Evolutionary conservation across 2,113 vertebrate genomes (phyloP), one percentile per base, ranked within the genome.

Genomic region (Sinosuthora webbiana): DNA sequence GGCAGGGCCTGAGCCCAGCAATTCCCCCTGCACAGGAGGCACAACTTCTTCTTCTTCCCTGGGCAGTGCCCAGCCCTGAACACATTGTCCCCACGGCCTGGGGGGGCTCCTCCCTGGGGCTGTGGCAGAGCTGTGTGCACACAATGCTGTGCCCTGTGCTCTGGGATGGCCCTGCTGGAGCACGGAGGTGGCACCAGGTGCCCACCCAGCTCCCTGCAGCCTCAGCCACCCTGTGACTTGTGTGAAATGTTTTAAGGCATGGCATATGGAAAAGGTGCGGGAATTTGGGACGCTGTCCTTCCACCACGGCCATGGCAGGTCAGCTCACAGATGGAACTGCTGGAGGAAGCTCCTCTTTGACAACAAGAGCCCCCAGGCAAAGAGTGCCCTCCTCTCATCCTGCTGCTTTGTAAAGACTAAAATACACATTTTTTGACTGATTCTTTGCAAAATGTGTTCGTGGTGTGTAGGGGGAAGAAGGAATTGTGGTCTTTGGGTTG

Each of bases 211-310:
- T 37, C n/a, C 42, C 47, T 10, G 0, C 73, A 52, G 59, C 59
- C 47, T 42, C 3, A 10, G 3, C 10, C n/a, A 4, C 0, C 1
- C 42, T 68, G 23, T 0, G 2, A 27, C 23, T 12, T 18, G 7
- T 20, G 2, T 75, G n/a, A 55, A n/a, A 37, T 47, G 22, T 39
- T 37, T 82, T n/a, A 64, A n/a, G 19, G 19, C 56, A 24, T 0
- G 0, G 21, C 2, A 0, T 31, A 41, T 56, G 39, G 42, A 56
- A 56, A 70, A 69, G 15, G 3, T 62, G 3, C 45, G 31, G 74
- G 49, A 64, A 55, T 67, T 64, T n/a, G 30, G 55, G 70, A 71
- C 53, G 42, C 31, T 41, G 55, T 42, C 41, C 30, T 42, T 42
- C 20, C 15, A 11, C 5, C 2, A 3, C 3, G 1, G 5, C 39